Evolutionary conservation across 92 coral and sea anemone genomes (phyloP).

Genomic region (Phenganax subtilis): DNA sequence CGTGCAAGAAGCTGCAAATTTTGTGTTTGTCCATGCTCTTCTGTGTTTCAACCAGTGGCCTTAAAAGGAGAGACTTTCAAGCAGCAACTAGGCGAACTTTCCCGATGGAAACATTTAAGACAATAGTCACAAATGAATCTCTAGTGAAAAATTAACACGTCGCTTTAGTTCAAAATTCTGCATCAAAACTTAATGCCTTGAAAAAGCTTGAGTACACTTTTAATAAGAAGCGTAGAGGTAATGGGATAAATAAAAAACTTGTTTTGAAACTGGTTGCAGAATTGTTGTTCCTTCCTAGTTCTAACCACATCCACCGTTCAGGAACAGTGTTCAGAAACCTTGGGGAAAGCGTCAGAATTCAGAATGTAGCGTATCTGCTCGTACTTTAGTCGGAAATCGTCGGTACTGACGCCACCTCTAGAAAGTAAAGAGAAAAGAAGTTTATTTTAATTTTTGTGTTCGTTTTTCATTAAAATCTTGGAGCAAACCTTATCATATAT

Average conservation of each 20-base stretch:
- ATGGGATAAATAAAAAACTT: too few relatives aligned
- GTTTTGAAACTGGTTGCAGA: too few relatives aligned
- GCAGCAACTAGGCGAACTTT: too few relatives aligned
- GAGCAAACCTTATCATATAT: background rate
- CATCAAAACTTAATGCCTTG: too few relatives aligned
- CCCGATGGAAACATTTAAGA: background rate
- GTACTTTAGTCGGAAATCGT: background rate
- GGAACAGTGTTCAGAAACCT: background rate
- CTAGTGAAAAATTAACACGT: too few relatives aligned
- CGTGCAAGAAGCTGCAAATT: background rate
- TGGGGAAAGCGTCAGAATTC: background rate
- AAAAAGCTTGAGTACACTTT: too few relatives aligned
- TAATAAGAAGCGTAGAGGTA: too few relatives aligned
- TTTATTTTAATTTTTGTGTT: background rate
- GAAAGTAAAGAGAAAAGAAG: background rate
- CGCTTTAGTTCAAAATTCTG: too few relatives aligned
- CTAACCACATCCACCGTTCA: too few relatives aligned
- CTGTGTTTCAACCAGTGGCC: too few relatives aligned
- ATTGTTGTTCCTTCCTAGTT: too few relatives aligned
- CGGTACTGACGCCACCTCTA: slow-evolving; percentile 23
- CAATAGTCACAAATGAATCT: background rate
- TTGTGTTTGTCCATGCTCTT: background rate
- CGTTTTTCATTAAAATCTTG: background rate
- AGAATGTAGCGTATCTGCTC: background rate
- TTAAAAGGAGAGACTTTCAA: too few relatives aligned